Conservation (phyloP, 2,888 invertebrate genomes). For the Mythimna impura region DNA sequence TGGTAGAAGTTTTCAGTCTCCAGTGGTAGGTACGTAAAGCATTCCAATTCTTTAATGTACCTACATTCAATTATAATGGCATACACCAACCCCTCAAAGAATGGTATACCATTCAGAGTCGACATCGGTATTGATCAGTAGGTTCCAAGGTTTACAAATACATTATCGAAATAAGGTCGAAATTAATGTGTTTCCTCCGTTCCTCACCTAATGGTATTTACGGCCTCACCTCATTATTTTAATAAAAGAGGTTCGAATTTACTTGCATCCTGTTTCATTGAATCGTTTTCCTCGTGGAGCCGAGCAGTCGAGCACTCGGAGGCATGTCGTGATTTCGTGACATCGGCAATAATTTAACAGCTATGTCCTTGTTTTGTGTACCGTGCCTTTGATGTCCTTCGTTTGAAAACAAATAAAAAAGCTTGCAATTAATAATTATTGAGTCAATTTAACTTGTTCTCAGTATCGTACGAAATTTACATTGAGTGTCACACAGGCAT, state of each 20-base stretch:
- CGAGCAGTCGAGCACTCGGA: conserved; percentile 2
- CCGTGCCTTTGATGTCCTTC: conserved; percentile 13
- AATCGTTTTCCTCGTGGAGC: conserved; percentile 37
- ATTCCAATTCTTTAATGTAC: not conserved
- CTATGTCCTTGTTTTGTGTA: conserved; percentile 14
- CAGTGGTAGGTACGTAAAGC: not conserved
- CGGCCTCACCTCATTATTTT: conserved; percentile 59
- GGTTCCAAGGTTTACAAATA: conserved; percentile 69
- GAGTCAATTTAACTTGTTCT: conserved; percentile 27
- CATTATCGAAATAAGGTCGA: conserved; percentile 70
- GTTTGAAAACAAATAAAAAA: conserved; percentile 25
- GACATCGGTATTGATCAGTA: conserved; percentile 40
- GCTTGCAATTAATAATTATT: conserved; percentile 21
- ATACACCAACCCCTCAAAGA: not conserved
- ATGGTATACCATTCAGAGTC: conserved; percentile 18
- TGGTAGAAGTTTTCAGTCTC: not conserved
- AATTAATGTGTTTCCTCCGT: conserved; percentile 68
- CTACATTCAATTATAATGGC: conserved; percentile 11
- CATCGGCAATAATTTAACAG: conserved; percentile 26
- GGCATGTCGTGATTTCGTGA: conserved; percentile 22
- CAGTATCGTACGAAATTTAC: conserved; percentile 11
- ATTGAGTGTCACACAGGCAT: conserved; percentile 17
- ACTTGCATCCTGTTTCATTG: conserved; percentile 42
- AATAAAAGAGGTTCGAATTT: conserved; percentile 48
- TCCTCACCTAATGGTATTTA: conserved; percentile 65